These are phyloP conservation scores for Phytoseiulus persimilis DNA, from an alignment of 2,888 invertebrate genomes.

Conservation along the genomic window DNA sequence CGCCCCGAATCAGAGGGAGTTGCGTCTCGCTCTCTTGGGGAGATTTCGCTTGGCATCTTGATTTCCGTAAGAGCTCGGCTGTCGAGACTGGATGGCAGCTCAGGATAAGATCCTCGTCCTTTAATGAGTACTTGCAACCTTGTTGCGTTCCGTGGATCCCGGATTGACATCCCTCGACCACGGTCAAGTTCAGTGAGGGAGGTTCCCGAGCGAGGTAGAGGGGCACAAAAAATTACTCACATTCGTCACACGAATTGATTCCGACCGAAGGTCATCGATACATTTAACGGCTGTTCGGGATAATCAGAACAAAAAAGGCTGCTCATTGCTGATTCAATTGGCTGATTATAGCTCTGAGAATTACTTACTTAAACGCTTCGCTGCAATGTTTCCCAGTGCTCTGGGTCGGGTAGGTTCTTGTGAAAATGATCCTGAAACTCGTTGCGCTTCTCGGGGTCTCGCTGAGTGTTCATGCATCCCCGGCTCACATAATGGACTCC, in stretches of 20 bases:
- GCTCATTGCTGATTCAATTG: not conserved
- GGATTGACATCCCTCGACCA: not conserved
- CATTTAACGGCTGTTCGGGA: not conserved
- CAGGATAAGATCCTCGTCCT: no score
- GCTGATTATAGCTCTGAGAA: not conserved
- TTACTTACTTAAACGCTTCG: not conserved
- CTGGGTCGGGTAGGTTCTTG: not conserved
- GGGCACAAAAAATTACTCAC: not conserved
- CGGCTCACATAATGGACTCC: constrained; percentile 32
- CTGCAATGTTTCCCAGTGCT: not conserved
- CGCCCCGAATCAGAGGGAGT: no score
- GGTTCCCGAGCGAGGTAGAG: not conserved
- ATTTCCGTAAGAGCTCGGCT: no score
- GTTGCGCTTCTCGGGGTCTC: not conserved
- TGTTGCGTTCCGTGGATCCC: no score
- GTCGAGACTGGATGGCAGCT: no score
- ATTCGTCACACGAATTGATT: not conserved
- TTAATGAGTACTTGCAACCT: no score
- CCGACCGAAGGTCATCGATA: not conserved
- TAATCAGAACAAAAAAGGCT: not conserved
- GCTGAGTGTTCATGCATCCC: not conserved
- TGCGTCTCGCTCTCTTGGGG: no score
- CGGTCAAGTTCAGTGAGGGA: not conserved
- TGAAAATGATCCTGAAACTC: not conserved
- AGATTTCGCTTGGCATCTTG: no score